Conservation (phyloP, 2,888 invertebrate genomes). For the Drosophila colorata region DNA sequence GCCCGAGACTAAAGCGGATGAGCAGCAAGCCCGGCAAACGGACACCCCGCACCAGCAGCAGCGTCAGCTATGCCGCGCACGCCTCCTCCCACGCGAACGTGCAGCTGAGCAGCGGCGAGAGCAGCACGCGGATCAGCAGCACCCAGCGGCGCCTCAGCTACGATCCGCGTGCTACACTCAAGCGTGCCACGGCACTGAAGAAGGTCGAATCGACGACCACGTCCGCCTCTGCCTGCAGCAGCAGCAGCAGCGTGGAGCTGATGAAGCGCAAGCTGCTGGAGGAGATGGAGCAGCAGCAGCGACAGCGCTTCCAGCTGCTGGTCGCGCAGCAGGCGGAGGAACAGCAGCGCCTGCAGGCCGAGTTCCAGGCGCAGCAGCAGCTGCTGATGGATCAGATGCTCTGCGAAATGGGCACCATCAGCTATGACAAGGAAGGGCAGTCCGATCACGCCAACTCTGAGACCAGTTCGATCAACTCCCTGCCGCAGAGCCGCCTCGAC, state of each 20-base stretch:
- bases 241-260: not conserved
- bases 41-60: not conserved
- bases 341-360: conserved; percentile 47
- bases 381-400: conserved; percentile 44
- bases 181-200: conserved; percentile 9
- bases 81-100: conserved; percentile 38
- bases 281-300: conserved; percentile 38
- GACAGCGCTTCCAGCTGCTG: conserved; percentile 37
- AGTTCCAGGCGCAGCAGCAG: conserved; percentile 51
- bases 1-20: not conserved
- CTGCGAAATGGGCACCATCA: conserved; percentile 19
- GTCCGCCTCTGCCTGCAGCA: too few species aligned
- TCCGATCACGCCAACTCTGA: conserved; percentile 17
- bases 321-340: conserved; percentile 45
- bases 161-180: conserved; percentile 52
- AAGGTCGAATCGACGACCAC: too few species aligned
- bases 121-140: conserved; percentile 32
- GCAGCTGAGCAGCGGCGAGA: conserved; percentile 5
- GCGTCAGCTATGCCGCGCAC: conserved; percentile 35
- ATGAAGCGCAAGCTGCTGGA: conserved; percentile 25
- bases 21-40: conserved; percentile 1
- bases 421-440: conserved; percentile 3
- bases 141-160: conserved; percentile 53
- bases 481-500: conserved; percentile 31
- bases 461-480: conserved; percentile 22